These are phyloP conservation scores for Tetrao urogallus DNA, from an alignment of 2,113 vertebrate genomes.

Conservation along the genomic window DNA sequence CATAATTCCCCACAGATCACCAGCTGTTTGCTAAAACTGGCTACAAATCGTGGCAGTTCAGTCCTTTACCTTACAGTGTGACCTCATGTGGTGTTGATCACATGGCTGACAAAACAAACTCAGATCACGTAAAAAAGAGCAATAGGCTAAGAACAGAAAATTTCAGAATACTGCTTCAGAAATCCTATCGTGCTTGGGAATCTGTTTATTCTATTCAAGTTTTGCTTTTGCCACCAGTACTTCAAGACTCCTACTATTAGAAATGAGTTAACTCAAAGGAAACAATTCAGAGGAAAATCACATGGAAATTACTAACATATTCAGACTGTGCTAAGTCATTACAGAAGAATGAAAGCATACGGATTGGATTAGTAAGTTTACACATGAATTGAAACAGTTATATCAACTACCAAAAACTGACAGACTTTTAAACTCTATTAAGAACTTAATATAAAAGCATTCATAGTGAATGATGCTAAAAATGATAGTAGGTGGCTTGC, in stretches of 20 bases:
- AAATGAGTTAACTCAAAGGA: constrained; percentile 64
- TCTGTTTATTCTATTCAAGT: background rate
- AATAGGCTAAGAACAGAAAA: background rate
- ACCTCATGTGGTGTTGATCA: accelerated
- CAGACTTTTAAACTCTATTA: constrained; percentile 59
- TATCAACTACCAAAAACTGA: constrained; percentile 72
- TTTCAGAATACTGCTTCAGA: background rate
- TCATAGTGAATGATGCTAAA: constrained; percentile 6
- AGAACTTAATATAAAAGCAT: constrained; percentile 61
- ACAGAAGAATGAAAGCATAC: constrained; percentile 48
- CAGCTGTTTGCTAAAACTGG: background rate
- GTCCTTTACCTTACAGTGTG: background rate
- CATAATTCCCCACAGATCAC: background rate
- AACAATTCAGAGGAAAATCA: constrained; percentile 65
- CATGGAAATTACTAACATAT: constrained; percentile 61
- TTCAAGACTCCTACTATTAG: constrained; percentile 59
- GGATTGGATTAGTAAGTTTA: constrained; percentile 62
- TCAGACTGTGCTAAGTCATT: constrained; percentile 54
- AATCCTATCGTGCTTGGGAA: background rate
- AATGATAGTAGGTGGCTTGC: background rate
- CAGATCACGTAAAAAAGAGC: accelerated
- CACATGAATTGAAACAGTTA: constrained; percentile 53
- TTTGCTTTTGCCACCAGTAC: constrained; percentile 45
- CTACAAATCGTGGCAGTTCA: background rate
- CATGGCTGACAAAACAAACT: background rate